Base-by-base conservation (phyloP, 2,113 vertebrate genomes). In the Mola mola region DNA sequence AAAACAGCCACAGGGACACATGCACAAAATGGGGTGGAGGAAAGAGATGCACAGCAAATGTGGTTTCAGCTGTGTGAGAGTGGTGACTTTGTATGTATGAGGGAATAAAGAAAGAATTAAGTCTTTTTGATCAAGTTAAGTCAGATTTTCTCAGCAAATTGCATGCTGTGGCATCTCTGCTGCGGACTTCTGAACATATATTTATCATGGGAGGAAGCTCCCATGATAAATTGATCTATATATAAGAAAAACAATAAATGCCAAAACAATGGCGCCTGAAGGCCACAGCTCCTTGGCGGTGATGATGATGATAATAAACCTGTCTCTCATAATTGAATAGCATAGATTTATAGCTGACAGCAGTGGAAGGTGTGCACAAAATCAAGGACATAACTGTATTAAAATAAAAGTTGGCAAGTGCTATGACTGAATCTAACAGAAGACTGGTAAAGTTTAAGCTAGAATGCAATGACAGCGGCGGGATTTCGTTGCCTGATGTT, bases 61-160 rank as follows among this genome's bases (percentile, higher is more conserved):
- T 29, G 28, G 6, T 29, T 9, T 5, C 28, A 29, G 34, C 36
- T 38, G 36, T 29, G 15, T 5, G 36, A n/a, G 16, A 17, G 37
- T 17, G 37, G 6, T n/a, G 37, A 17, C 16, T n/a, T 29, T 29
- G 28, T 29, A 9, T 9, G 28, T n/a, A 29, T 29, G 28, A 5
- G 9, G 28, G 28, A 29, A 29, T 5, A 9, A 29, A 9, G 28
- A 29, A 29, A 29, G 28, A 29, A 29, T 29, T 9, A 7, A 9
- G 28, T 29, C 28, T 29, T 29, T 29, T 7, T 69, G 83, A 88
- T 85, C 76, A 78, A 86, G 77, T 53, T 66, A 25, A 68, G 52
- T 60, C 8, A 2, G 40, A 63, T 61, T 59, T 66, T 59, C 38
- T 68, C 33, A 34, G 11, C 33, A 34, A n/a, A n/a, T n/a, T 34